Evolutionary conservation across 1,140 invertebrate species (phyloP), one percentile per base, ranked within the genome.

Genomic region (Theocolax elegans): DNA sequence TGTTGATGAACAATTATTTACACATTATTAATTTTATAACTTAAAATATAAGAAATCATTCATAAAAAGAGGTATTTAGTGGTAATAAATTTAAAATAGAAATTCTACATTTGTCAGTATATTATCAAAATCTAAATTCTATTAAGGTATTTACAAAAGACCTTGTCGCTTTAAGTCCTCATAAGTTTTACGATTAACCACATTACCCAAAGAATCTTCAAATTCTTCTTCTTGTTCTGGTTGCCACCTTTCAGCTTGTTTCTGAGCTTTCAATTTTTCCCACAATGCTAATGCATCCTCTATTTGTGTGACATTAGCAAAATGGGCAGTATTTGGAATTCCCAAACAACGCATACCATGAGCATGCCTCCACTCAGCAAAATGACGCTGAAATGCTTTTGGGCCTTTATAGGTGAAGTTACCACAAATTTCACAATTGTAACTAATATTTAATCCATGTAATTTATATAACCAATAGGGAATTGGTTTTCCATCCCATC

Each of bases 381-480:
- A 99, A 87, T 99, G 98, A 59, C 96, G 89, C 83, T 99, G 98
- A 83, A 99, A 99, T n/a, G 98, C 97, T 86, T 99, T 99, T 0
- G 98, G 98, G 1, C 98, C 98, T 86, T 99, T 98, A 85, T 99
- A 99, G 0, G 95, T 96, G 77, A 95, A 98, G 86, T 99, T 99
- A n/a, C 98, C 98, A 87, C 98, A 99, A 71, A 99, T 99, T 86
- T 99, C 98, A 85, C 98, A 99, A 71, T 95, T 97, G 82, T 99
- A 99, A 81, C 95, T 98, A 53, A 99, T 98, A 84, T 99, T 99
- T 1, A 99, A 88, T 0, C 98, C 98, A 84, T 99, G 98, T 7
- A 99, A 86, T 87, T 99, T 99, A 84, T 99, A 99, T 27, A 99
- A 85, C 98, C 98, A 99, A 84, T 99, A 99, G 0, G 98, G 98